A percentile compares a stretch with the other conserved stretches of the same genome.
These are phyloP conservation scores for Crepidodera aurea DNA, from an alignment of 2,888 invertebrate genomes.

Conservation along the genomic window DNA sequence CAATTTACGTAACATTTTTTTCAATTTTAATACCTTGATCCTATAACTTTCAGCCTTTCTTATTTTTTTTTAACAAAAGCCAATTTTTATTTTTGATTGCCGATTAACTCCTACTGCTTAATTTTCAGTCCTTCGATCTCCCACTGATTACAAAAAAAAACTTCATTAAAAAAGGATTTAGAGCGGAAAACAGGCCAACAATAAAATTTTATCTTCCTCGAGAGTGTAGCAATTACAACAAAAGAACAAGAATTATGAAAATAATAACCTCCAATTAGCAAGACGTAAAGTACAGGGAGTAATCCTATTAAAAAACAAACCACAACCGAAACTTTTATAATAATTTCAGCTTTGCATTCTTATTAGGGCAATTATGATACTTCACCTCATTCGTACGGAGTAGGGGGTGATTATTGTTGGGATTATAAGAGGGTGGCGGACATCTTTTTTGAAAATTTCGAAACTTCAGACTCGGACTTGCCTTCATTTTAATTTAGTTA, in stretches of 20 bases:
- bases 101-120: no score
- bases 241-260: conserved; percentile 54
- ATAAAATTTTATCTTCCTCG: conserved; percentile 51
- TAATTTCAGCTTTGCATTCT: conserved; percentile 56
- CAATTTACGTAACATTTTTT: no score
- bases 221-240: conserved; percentile 52
- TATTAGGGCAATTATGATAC: conserved; percentile 55
- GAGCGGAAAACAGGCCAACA: conserved; percentile 7
- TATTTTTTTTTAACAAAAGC: no score
- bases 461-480: neutral
- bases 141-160: conserved; percentile 7
- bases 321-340: conserved; percentile 54
- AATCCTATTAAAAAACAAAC: conserved; percentile 57
- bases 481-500: no score
- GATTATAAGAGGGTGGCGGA: conserved; percentile 25
- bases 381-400: conserved; percentile 49
- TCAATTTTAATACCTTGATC: no score
- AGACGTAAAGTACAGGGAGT: conserved; percentile 50
- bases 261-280: conserved; percentile 57
- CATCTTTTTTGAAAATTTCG: neutral
- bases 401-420: conserved; percentile 42
- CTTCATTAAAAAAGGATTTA: conserved; percentile 20
- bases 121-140: neutral
- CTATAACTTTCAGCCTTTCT: no score
- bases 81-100: no score